Evolutionary conservation across 2,888 invertebrate species (phyloP), one percentile per base, ranked within the genome.

Genomic region (Acanthococcus lagerstroemiae): DNA sequence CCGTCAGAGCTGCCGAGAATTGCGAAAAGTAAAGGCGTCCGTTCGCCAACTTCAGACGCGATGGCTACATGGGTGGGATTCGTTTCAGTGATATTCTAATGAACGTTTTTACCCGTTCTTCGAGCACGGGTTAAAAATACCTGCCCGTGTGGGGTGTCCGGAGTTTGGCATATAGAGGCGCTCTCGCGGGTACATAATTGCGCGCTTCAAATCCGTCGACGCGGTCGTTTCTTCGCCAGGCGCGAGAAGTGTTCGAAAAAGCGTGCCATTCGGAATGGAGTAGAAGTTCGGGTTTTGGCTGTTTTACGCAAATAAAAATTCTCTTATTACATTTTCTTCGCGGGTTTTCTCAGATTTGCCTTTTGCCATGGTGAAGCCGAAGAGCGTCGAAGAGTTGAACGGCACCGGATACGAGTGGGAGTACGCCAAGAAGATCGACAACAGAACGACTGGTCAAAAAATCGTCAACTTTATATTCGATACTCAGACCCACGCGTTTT

Each of bases 401-500:
- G 70, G 70, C 46, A 67, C 69, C 54, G 70, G 71, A 37, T 71
- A 72, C 68, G 71, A 72, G 30, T 70, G 70, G 70, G 70, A 71
- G 27, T 72, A 71, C 69, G 69, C 69, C 19, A 70, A 69, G 48
- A 68, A 70, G 56, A 61, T 67, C 48, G 70, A 71, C 61, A 69
- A 69, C 55, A 50, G 69, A 30, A 69, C 70, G 17, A 69, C 68
- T 67, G 75, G 75, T 76, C 68, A 75, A 69, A 67, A 72, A 44
- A 61, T 77, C 48, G 70, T 69, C 58, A 73, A 74, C 45, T 72
- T 67, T n/a, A 69, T 80, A 37, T 80, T 78, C 72, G 76, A 81
- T 72, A 77, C 77, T 60, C 76, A 79, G 25, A 77, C 77, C 1
- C 77, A 79, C 66, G 74, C 74, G 61, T 71, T 80, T 70, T 73